Evolutionary conservation across 2,888 invertebrate genomes (phyloP).

Genomic region (Apodemia hepburni): DNA sequence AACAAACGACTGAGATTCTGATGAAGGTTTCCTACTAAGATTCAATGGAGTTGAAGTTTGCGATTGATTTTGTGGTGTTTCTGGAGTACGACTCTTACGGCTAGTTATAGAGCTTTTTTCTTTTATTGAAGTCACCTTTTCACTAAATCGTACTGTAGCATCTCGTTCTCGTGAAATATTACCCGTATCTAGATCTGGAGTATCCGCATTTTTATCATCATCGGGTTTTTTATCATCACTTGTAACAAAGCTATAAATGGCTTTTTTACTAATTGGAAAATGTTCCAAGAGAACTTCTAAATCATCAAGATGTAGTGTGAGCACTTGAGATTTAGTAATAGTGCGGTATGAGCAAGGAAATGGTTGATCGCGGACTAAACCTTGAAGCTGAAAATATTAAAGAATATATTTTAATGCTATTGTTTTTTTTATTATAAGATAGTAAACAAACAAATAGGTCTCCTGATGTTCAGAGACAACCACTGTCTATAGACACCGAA

Average conservation of each 20-base stretch:
- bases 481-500: too few relatives aligned
- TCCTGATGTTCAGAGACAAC: too few relatives aligned
- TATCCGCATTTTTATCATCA: conserved; percentile 18
- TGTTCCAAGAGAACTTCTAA: conserved; percentile 56
- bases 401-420: conserved; percentile 1
- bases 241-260: conserved; percentile 36
- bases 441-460: too few relatives aligned
- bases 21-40: not conserved
- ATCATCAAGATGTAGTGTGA: conserved; percentile 49
- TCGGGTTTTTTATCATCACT: conserved; percentile 21
- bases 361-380: conserved; percentile 45
- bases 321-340: conserved; percentile 48
- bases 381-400: conserved; percentile 48
- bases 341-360: conserved; percentile 52
- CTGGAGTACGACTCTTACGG: not conserved
- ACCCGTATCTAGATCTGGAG: not conserved
- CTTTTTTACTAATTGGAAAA: conserved; percentile 48
- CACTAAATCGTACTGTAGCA: not conserved
- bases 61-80: not conserved
- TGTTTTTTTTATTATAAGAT: not conserved
- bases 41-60: conserved; percentile 1
- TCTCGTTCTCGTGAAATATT: not conserved
- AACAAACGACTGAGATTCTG: not conserved
- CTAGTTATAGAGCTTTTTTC: not conserved
- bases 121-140: not conserved